Evolutionary conservation across 2,113 vertebrate species (phyloP).

Genomic region (Oophaga pumilio): DNA sequence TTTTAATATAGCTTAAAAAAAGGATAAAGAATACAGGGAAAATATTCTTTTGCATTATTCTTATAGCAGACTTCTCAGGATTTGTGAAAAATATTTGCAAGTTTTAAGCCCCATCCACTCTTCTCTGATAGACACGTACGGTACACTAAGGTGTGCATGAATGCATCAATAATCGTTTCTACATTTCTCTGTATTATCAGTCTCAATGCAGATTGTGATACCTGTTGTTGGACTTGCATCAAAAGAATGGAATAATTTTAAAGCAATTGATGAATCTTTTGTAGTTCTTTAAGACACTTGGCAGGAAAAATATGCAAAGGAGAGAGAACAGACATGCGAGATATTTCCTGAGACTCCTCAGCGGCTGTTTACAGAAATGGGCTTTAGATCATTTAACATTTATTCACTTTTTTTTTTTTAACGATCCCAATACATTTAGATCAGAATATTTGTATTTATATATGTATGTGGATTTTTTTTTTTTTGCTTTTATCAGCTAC

Average conservation of each 20-base stretch:
- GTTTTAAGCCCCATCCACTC: constrained; percentile 7
- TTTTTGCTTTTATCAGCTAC: no score
- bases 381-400: background rate
- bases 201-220: constrained; percentile 36
- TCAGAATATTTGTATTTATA: background rate
- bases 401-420: background rate
- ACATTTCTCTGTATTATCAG: constrained; percentile 23
- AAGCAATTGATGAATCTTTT: constrained; percentile 44
- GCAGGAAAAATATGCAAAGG: constrained; percentile 35
- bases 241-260: constrained; percentile 28
- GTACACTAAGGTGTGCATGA: constrained; percentile 30
- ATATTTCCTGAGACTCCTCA: background rate
- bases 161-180: constrained; percentile 39
- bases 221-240: constrained; percentile 41
- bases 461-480: no score
- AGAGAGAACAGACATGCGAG: constrained; percentile 4
- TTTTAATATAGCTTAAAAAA: background rate
- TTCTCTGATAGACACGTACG: background rate
- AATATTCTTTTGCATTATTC: background rate
- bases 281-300: constrained; percentile 35
- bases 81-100: constrained; percentile 22
- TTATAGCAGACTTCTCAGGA: background rate
- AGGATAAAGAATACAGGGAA: background rate
- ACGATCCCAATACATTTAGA: background rate
- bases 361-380: background rate